Conservation (phyloP, 2,113 vertebrate genomes). For the Murina feae region DNA sequence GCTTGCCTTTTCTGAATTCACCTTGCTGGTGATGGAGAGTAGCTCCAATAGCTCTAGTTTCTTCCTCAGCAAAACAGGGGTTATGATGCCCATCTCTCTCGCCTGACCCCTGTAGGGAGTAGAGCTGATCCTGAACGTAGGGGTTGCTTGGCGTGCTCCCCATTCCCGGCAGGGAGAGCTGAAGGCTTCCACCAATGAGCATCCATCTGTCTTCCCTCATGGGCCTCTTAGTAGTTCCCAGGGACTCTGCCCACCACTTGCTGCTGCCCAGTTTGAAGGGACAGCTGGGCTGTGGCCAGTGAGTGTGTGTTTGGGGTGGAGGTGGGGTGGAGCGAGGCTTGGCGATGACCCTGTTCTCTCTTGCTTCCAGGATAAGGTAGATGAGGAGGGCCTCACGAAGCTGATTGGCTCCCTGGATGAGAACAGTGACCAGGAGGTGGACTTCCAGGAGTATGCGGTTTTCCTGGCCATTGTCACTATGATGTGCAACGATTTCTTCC, state of each 20-base stretch:
- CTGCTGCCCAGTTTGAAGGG: background rate
- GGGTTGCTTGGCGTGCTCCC: too few relatives aligned
- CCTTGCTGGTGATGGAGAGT: background rate
- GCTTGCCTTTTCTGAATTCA: background rate
- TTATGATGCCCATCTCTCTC: background rate
- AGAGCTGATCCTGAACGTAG: background rate
- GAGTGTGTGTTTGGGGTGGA: background rate
- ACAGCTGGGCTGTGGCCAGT: background rate
- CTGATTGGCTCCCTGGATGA: constrained; percentile 41
- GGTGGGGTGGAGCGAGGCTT: background rate
- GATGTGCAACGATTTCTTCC: constrained; percentile 58
- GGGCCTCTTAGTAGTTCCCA: background rate
- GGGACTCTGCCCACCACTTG: too few relatives aligned
- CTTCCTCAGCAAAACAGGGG: background rate
- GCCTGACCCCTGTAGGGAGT: background rate
- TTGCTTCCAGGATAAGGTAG: constrained; percentile 33
- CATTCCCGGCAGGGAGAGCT: background rate
- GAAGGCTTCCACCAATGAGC: background rate
- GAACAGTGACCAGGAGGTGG: constrained; percentile 53
- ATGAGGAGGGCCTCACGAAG: constrained; percentile 50
- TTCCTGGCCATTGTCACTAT: constrained; percentile 28
- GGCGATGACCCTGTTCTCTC: background rate
- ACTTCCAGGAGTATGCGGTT: constrained; percentile 47
- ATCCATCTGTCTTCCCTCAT: background rate
- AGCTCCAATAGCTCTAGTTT: background rate